phyloP scores from a whole-genome alignment of 1,140 invertebrate species.

The Drosophila kurseongensis region DNA sequence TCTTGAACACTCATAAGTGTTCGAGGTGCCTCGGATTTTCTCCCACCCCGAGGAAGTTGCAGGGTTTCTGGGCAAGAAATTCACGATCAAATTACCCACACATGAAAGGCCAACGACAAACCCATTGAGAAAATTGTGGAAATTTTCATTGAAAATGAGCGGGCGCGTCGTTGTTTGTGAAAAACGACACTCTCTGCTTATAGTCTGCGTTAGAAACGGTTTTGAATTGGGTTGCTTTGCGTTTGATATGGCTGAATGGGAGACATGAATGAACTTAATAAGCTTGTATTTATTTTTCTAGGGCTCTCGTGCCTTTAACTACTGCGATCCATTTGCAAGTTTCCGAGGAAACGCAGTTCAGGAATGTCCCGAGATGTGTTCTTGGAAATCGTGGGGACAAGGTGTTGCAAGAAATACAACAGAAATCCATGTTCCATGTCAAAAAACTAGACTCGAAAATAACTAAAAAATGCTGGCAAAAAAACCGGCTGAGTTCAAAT shows the following conservation, averaged over 20 bases:
- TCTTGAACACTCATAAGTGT: conserved; percentile 46
- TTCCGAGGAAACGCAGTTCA: conserved; percentile 26
- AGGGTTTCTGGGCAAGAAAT: conserved; percentile 72
- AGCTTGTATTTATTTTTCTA: conserved; percentile 18
- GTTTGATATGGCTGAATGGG: conserved; percentile 1
- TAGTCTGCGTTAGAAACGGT: conserved; percentile 16
- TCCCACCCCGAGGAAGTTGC: conserved; percentile 48
- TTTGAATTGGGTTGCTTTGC: conserved; percentile 4
- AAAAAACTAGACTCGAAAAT: conserved; percentile 70
- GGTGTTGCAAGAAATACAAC: conserved; percentile 81
- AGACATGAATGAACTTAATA: conserved; percentile 24
- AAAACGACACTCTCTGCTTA: conserved; percentile 71
- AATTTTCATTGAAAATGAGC: conserved; percentile 71
- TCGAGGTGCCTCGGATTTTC: conserved; percentile 49
- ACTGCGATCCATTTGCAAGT: conserved; percentile 29
- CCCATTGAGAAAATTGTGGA: conserved; percentile 72
- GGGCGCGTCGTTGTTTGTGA: conserved; percentile 69
- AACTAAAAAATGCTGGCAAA: conserved; percentile 66
- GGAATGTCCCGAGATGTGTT: conserved; percentile 63
- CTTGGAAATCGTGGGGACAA: conserved; percentile 39
- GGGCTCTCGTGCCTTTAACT: conserved; percentile 22
- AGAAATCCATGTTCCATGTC: conserved; percentile 68
- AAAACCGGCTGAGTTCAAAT: conserved; percentile 68
- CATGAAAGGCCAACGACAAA: conserved; percentile 10
- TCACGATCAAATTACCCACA: conserved; percentile 68